Percentiles rank a stretch among this genome's conserved stretches.
Evolutionary conservation across 2,888 invertebrate genomes (phyloP).

Genomic region (Biston betularia): DNA sequence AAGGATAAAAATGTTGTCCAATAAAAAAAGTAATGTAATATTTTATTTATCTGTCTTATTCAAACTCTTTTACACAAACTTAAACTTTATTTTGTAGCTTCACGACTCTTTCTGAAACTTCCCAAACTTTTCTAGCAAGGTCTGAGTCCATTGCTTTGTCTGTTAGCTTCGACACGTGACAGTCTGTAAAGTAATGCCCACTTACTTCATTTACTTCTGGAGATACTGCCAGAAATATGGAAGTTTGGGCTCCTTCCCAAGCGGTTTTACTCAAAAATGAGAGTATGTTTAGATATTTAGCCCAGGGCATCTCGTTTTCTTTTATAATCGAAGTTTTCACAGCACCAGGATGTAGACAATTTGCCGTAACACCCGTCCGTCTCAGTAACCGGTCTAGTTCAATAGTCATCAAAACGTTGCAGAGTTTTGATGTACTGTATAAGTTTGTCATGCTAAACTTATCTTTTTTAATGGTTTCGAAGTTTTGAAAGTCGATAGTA

Average conservation of each 20-base stretch:
- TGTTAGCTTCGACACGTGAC: constrained; percentile 68
- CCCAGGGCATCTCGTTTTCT: constrained; percentile 62
- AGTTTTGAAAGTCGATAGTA: constrained; percentile 60
- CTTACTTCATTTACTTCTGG: constrained; percentile 85
- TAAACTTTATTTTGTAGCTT: constrained; percentile 21
- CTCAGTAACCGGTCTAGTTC: constrained; percentile 90
- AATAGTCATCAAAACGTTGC: constrained; percentile 90
- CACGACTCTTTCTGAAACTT: constrained; percentile 76
- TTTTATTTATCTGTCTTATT: not conserved
- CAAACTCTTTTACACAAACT: not conserved
- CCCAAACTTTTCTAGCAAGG: constrained; percentile 87
- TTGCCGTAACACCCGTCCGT: constrained; percentile 90
- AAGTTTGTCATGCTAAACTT: constrained; percentile 42
- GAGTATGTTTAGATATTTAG: constrained; percentile 63
- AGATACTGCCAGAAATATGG: constrained; percentile 82
- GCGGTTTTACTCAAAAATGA: constrained; percentile 54
- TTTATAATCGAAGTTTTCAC: constrained; percentile 80
- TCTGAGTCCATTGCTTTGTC: constrained; percentile 76
- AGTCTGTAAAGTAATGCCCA: constrained; percentile 88
- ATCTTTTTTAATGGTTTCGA: constrained; percentile 52
- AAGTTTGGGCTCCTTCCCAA: constrained; percentile 78
- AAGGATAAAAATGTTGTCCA: too few species aligned
- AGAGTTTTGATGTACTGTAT: constrained; percentile 88
- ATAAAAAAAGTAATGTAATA: not conserved
- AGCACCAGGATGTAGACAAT: constrained; percentile 92